Base-by-base conservation (phyloP, 2,888 invertebrate species). In the Troilus luridus region DNA sequence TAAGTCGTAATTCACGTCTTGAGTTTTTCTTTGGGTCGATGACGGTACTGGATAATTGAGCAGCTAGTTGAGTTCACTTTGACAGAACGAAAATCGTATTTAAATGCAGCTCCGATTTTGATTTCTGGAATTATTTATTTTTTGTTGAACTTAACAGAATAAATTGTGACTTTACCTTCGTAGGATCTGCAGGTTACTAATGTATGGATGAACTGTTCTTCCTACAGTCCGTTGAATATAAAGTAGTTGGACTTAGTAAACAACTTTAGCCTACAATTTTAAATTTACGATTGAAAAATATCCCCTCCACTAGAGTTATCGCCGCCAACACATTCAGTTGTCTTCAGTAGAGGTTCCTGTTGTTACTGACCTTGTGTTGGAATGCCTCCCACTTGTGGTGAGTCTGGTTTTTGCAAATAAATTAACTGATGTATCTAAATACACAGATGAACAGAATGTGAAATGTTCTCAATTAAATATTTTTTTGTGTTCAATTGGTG, bases 341-440 rank as follows among this genome's bases (percentile, higher is more conserved):
- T 19, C 24, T 17, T 77, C 41, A 41, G 72, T 77, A 77, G 9
- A 77, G 27, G 72, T 77, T 77, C 27, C 72, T 77, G 72, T 19
- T 77, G 72, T 2, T 9, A 77, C 41, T 77, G 72, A 77, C 27
- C 72, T 77, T 77, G 72, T 41, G 17, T 17, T 1, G 72, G 72
- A 41, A 77, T 77, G 72, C 41, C 72, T 41, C 72, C 72, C 12
- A 41, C 72, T 77, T 77, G 72, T 77, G 72, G 72, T 77, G 72
- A 77, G 72, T 77, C 17, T 64, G 24, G 14, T 24, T 67, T 67
- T 10, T 27, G 11, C 0, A 27, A 72, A 72, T 7, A 27, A 72
- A n/a, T 27, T 72, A 0, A 72, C 5, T 72, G 14, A 27, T 72
- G 6, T 72, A 17, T 41, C 5, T 1, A 1, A 41, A 77, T 6